Percentiles rank a stretch among this genome's conserved stretches.
These are phyloP conservation scores for Ectemnius continuus DNA, from an alignment of 2,888 invertebrate genomes.

Conservation along the genomic window DNA sequence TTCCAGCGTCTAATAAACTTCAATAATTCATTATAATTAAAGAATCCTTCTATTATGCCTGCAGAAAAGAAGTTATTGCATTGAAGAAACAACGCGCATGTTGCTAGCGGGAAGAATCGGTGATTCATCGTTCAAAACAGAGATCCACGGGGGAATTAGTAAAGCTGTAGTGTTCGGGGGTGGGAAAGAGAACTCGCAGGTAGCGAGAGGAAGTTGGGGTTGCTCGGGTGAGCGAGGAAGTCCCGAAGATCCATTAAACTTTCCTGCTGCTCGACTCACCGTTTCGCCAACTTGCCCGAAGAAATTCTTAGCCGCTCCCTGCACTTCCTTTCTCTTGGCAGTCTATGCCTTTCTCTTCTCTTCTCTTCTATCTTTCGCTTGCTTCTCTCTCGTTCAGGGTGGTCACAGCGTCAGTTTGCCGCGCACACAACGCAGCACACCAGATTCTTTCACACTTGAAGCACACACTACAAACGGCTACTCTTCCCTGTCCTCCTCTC, in stretches of 20 bases:
- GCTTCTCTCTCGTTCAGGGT: not conserved
- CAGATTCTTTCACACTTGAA: slow-evolving; percentile 42
- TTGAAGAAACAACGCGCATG: no score
- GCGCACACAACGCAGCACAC: slow-evolving; percentile 33
- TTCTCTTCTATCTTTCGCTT: not conserved
- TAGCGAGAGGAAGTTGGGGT: slow-evolving; percentile 13
- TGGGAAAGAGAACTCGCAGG: not conserved
- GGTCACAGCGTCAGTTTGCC: not conserved
- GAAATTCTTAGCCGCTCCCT: slow-evolving; percentile 33
- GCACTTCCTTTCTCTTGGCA: slow-evolving; percentile 14
- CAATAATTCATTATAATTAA: no score
- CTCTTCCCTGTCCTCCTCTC: slow-evolving; percentile 5
- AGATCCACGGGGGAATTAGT: no score
- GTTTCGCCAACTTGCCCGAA: slow-evolving; percentile 47
- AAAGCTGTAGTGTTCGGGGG: no score
- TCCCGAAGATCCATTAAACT: slow-evolving; percentile 51
- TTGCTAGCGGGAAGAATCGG: not conserved
- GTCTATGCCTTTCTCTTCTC: not conserved
- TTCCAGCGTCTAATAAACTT: no score
- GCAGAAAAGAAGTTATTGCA: no score
- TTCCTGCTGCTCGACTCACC: slow-evolving; percentile 55
- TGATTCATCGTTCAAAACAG: not conserved
- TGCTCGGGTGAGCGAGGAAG: slow-evolving; percentile 38
- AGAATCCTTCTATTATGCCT: no score
- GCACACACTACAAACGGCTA: slow-evolving; percentile 32